These are phyloP conservation scores for Xyliphius kryptos DNA, from an alignment of 2,113 vertebrate species.

Conservation along the genomic window DNA sequence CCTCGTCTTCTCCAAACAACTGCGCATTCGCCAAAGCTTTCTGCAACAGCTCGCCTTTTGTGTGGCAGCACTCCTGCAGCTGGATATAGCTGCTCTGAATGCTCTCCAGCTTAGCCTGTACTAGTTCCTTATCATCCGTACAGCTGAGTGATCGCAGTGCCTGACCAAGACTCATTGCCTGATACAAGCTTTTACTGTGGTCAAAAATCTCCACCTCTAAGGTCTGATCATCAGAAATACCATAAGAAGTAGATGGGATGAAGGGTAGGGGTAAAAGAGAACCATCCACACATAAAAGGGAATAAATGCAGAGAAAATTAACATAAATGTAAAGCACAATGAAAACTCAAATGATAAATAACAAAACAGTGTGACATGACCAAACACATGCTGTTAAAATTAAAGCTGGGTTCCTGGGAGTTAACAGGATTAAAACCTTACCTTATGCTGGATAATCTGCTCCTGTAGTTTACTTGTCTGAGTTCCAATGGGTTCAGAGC, in stretches of 20 bases:
- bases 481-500: constrained; percentile 86
- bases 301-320: constrained; percentile 32
- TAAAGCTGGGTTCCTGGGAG: background rate
- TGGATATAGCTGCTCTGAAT: constrained; percentile 81
- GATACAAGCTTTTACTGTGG: constrained; percentile 85
- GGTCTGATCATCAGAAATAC: constrained; percentile 60
- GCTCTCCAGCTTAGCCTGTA: constrained; percentile 86
- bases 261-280: constrained; percentile 30
- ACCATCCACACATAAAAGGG: constrained; percentile 46
- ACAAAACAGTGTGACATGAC: constrained; percentile 4
- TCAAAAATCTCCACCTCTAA: constrained; percentile 87
- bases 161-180: constrained; percentile 85
- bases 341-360: constrained; percentile 23
- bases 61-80: constrained; percentile 84
- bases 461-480: constrained; percentile 83
- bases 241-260: constrained; percentile 22
- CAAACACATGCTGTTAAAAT: constrained; percentile 14
- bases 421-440: constrained; percentile 47
- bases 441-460: constrained; percentile 90
- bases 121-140: constrained; percentile 88
- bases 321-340: constrained; percentile 19
- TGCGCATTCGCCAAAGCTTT: constrained; percentile 90
- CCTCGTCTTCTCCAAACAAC: constrained; percentile 93
- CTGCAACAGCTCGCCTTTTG: constrained; percentile 81
- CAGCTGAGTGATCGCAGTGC: constrained; percentile 83